Base-by-base conservation (phyloP, 2,797 vertebrate genomes). In the Pelochelys cantorii region DNA sequence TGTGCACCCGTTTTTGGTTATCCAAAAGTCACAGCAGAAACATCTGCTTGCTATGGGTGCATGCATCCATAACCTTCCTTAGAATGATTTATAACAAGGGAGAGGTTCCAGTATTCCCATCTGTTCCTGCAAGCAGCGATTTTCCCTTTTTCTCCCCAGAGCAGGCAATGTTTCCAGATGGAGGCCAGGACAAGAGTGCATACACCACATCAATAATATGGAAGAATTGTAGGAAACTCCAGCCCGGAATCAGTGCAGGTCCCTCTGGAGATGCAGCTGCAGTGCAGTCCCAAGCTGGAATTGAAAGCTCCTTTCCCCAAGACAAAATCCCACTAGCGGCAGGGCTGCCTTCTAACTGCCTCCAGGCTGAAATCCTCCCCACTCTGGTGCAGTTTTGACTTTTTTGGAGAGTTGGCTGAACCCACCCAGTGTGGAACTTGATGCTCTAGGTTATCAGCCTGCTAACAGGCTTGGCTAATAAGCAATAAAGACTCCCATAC, bases 21-120 rank as follows among this genome's bases (percentile, higher is more conserved):
- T 25, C 59, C 59, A 85, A 88, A 92, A 86, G 29, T 6, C 78
- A 2, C 81, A 71, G 75, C 17, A 62, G 48, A 92, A 57, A 0
- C 57, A 20, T 42, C 31, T 52, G 48, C 79, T 37, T 56, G 1
- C 79, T 54, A 22, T 52, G 52, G 54, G 79, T 83, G 55, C 57
- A 5, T 0, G 0, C 1, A 3, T 3, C 25, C 81, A 31, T 14
- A 11, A 18, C 20, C 12, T 1, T 8, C 17, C 37, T 11, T 80
- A 56, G n/a, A 56, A 80, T 22, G 79, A 80, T 80, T 80, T 80
- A 54, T 56, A 80, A 56, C 55, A 22, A n/a, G 54, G 18, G 56
- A 25, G 55, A 54, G 0, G 55, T n/a, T 18, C 84, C 60, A 83
- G 42, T 12, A 65, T 12, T 65, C 59, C 57, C 59, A 53, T 29